Percentiles rank a stretch among this genome's conserved stretches.
Conservation (phyloP, 2,797 vertebrate species). For the Clarias fuscus region DNA sequence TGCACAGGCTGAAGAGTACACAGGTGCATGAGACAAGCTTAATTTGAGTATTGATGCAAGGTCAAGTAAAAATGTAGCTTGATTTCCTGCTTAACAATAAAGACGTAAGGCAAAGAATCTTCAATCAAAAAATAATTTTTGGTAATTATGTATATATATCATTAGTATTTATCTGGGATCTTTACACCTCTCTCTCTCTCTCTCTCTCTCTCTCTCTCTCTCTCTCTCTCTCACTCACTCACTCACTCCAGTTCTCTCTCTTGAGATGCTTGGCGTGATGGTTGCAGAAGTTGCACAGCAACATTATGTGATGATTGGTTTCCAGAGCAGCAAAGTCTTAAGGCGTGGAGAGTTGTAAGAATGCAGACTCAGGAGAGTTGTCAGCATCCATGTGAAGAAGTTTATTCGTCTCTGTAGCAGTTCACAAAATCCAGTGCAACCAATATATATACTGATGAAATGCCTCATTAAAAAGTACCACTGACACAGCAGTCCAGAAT, state of each 20-base stretch:
- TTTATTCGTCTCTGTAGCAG: background rate
- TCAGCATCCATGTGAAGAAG: background rate
- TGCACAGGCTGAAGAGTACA: background rate
- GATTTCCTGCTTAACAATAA: background rate
- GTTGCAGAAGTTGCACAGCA: constrained; percentile 24
- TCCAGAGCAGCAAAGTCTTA: constrained; percentile 47
- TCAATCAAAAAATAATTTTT: too few relatives aligned
- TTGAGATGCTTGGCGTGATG: constrained; percentile 25
- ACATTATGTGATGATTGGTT: constrained; percentile 25
- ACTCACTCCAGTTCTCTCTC: constrained; percentile 27
- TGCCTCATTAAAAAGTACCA: constrained; percentile 18
- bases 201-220: background rate
- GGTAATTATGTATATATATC: background rate
- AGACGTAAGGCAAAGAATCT: background rate
- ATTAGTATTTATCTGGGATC: background rate
- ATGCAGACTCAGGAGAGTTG: constrained; percentile 18
- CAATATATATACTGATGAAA: constrained; percentile 21
- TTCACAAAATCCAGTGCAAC: constrained; percentile 10
- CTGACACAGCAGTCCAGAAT: background rate
- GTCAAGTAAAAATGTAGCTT: background rate
- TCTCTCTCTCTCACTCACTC: background rate
- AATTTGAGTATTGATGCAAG: background rate
- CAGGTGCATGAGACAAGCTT: background rate
- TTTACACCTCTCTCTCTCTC: background rate
- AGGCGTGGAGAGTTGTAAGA: constrained; percentile 13